A percentile compares a stretch with the other conserved stretches of the same genome.
phyloP scores from a whole-genome alignment of 2,797 vertebrate genomes.

The Psittacula echo region DNA sequence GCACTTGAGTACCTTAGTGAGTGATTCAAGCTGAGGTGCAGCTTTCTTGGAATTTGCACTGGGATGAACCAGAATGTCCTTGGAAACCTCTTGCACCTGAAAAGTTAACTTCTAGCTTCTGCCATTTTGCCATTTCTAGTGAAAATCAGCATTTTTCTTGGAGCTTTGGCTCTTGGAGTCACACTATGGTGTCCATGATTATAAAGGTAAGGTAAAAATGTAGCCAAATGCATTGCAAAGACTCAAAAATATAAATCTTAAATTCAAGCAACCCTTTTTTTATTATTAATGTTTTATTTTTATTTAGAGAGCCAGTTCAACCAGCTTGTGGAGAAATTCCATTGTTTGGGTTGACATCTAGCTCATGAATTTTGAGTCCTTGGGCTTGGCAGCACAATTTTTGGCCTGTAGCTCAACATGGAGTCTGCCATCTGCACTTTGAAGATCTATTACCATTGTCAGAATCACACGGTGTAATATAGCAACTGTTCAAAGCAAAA shows the following conservation, averaged over 20 bases:
- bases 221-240: background rate
- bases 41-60: background rate
- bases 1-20: background rate
- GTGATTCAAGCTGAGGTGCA: background rate
- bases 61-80: background rate
- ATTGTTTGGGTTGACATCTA: background rate
- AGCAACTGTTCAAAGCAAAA: slow-evolving; percentile 39
- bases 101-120: background rate
- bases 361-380: background rate
- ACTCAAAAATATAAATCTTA: background rate
- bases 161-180: background rate
- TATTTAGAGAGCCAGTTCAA: background rate
- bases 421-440: background rate
- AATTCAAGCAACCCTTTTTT: background rate
- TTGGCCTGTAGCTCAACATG: background rate
- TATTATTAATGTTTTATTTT: background rate
- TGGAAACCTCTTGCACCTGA: background rate
- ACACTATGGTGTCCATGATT: background rate
- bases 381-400: background rate
- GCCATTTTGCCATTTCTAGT: background rate
- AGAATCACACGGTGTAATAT: background rate
- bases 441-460: background rate
- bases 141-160: background rate
- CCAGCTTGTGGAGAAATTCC: background rate
- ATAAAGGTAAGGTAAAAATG: background rate